Percentiles rank a stretch among this genome's conserved stretches.
phyloP scores from a whole-genome alignment of 2,888 invertebrate species.

The Notodonta ziczac region DNA sequence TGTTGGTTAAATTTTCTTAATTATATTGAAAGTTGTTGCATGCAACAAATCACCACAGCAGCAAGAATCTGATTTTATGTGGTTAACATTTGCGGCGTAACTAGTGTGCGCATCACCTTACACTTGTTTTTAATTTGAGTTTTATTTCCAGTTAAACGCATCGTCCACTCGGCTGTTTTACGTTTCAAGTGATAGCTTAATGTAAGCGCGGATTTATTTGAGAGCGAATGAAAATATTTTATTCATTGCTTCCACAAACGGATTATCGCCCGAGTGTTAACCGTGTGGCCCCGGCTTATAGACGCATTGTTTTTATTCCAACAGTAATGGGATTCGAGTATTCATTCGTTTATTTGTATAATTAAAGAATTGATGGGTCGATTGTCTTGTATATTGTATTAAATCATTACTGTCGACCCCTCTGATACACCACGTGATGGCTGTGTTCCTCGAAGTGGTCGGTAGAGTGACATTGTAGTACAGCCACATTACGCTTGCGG shows the following conservation, averaged over 20 bases:
- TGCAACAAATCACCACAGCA: background rate
- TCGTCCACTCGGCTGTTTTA: background rate
- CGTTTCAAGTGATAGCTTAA: slow-evolving; percentile 3
- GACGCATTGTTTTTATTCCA: background rate
- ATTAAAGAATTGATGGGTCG: too few species aligned
- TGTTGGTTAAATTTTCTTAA: too few species aligned
- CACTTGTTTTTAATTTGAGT: background rate
- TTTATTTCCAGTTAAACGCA: background rate
- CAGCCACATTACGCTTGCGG: too few species aligned
- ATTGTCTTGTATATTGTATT: too few species aligned
- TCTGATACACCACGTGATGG: too few species aligned
- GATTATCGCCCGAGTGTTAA: background rate
- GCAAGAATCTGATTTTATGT: background rate
- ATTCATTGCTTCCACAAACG: slow-evolving; percentile 3
- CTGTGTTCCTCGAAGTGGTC: too few species aligned
- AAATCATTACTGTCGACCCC: too few species aligned
- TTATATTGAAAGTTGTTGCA: too few species aligned
- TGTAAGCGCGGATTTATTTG: background rate
- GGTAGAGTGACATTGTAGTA: too few species aligned
- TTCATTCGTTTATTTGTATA: background rate
- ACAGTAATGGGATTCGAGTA: background rate
- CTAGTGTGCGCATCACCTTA: background rate
- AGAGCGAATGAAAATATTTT: slow-evolving; percentile 4
- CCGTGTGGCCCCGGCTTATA: background rate
- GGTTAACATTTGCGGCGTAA: background rate